Evolutionary conservation across 1,140 invertebrate genomes (phyloP).

Genomic region (Drosophila punjabiensis): DNA sequence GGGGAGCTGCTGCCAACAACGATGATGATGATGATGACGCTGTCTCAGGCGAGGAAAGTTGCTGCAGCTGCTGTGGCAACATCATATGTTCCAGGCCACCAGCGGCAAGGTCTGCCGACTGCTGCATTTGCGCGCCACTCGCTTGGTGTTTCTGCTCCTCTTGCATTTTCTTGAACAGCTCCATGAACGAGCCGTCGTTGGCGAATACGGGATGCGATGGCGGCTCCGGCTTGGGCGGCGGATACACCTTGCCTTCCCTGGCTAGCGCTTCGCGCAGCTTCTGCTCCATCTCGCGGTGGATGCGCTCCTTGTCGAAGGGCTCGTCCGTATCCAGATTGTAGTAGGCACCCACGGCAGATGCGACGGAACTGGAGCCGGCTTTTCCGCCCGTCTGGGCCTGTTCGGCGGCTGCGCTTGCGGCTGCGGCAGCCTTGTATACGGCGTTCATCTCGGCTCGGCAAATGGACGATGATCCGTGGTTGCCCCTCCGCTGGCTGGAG

Average conservation of each 20-base stretch:
- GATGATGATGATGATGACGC: background rate
- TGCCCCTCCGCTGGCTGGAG: conserved; percentile 22
- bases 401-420: conserved; percentile 3
- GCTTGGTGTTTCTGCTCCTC: conserved; percentile 88
- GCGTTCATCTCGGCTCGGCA: conserved; percentile 11
- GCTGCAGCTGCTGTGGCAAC: conserved; percentile 23
- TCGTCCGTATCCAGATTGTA: conserved; percentile 77
- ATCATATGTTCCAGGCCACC: conserved; percentile 3
- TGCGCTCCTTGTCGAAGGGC: conserved; percentile 82
- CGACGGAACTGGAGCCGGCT: conserved; percentile 38
- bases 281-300: conserved; percentile 83
- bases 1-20: conserved; percentile 18
- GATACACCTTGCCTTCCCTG: conserved; percentile 83
- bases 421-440: conserved; percentile 17
- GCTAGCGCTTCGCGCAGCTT: conserved; percentile 77
- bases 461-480: background rate
- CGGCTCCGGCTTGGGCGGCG: conserved; percentile 79
- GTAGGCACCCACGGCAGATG: conserved; percentile 66
- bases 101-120: background rate
- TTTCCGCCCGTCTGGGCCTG: conserved; percentile 14
- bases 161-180: conserved; percentile 96
- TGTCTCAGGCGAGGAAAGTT: conserved; percentile 39
- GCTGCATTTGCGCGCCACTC: conserved; percentile 46
- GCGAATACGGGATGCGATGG: conserved; percentile 87
- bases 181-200: conserved; percentile 95